These are phyloP conservation scores for Acipenser oxyrinchus DNA, from an alignment of 2,797 vertebrate genomes.

Conservation along the genomic window DNA sequence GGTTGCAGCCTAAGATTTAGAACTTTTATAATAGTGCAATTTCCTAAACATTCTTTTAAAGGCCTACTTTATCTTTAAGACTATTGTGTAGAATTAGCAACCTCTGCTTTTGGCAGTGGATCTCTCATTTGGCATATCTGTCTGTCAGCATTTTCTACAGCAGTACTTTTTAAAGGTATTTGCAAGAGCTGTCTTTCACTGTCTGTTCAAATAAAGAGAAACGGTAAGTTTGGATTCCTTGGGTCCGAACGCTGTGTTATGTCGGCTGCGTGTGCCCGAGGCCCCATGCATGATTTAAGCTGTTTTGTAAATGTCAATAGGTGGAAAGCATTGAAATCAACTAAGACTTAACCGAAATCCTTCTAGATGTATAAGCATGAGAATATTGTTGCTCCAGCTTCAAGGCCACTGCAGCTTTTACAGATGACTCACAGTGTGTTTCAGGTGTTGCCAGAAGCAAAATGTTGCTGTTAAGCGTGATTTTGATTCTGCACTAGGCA, in stretches of 20 bases:
- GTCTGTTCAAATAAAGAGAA: constrained; percentile 76
- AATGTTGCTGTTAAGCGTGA: constrained; percentile 46
- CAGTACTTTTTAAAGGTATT: constrained; percentile 45
- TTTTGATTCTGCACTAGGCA: constrained; percentile 36
- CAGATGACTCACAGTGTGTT: constrained; percentile 53
- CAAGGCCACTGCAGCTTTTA: constrained; percentile 60
- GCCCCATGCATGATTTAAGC: constrained; percentile 83
- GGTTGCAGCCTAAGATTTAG: not conserved
- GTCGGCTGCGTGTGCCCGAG: constrained; percentile 67
- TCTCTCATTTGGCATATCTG: constrained; percentile 12
- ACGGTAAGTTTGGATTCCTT: constrained; percentile 66
- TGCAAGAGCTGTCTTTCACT: constrained; percentile 65
- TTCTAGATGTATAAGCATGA: constrained; percentile 54
- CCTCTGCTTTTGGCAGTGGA: constrained; percentile 19
- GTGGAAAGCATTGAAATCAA: constrained; percentile 68
- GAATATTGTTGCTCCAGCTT: constrained; percentile 48
- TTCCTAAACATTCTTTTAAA: not conserved
- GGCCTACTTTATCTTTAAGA: not conserved
- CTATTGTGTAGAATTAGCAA: constrained; percentile 7
- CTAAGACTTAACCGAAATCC: constrained; percentile 69
- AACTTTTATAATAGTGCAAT: not conserved
- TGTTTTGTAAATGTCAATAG: constrained; percentile 84
- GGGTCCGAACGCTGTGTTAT: constrained; percentile 59
- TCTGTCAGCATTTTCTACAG: constrained; percentile 49
- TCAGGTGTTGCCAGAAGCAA: constrained; percentile 65